Conservation (phyloP, 2,888 invertebrate genomes). For the Acanthosepion lycidas region DNA sequence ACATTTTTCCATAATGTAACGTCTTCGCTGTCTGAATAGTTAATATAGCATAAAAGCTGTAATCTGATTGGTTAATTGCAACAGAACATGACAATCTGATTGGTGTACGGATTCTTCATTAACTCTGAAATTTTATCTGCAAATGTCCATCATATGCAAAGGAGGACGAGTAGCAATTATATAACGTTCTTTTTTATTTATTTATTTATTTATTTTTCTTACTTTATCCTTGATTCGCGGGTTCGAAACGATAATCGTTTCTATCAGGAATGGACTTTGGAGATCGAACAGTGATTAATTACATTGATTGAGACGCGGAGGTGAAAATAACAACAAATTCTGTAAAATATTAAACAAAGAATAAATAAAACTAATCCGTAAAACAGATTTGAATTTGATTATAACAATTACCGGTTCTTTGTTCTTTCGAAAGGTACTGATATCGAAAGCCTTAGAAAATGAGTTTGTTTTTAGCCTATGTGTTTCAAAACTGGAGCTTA, state of each 20-base stretch:
- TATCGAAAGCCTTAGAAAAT: no score
- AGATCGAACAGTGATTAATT: not conserved
- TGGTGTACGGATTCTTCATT: not conserved
- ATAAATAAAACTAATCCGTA: not conserved
- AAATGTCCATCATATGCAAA: not conserved
- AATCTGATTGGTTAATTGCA: not conserved
- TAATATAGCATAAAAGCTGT: not conserved
- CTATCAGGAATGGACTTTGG: not conserved
- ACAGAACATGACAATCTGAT: not conserved
- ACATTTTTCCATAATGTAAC: not conserved
- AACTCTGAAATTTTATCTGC: not conserved
- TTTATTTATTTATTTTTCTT: not conserved
- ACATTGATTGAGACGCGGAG: not conserved
- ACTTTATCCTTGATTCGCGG: no score
- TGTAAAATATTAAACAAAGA: not conserved
- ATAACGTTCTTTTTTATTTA: not conserved
- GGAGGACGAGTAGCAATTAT: not conserved
- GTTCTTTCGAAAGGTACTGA: no score
- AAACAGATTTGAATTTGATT: not conserved
- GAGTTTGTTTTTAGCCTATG: no score
- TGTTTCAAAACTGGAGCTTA: no score
- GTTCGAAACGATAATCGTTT: not conserved
- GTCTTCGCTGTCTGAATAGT: not conserved
- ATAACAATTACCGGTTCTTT: not conserved
- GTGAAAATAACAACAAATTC: not conserved